Evolutionary conservation across 2,888 invertebrate species (phyloP).

Genomic region (Drosophila paracracens): DNA sequence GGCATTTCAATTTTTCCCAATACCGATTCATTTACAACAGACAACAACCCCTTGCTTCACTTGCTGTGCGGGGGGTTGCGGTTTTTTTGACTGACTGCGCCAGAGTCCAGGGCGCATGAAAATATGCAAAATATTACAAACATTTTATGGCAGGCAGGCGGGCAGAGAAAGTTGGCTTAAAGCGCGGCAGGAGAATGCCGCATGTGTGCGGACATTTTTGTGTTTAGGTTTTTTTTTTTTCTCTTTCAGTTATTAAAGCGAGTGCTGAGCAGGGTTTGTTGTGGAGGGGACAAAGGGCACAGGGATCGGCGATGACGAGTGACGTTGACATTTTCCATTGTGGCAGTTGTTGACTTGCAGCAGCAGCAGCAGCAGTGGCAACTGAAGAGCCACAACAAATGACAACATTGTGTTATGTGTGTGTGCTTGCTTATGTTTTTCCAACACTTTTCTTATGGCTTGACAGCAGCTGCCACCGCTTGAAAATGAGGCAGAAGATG

Average conservation of each 20-base stretch:
- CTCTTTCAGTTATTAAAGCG: conserved; percentile 29
- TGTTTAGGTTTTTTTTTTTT: conserved; percentile 27
- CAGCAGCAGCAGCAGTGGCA: conserved; percentile 21
- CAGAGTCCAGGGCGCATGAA: conserved; percentile 13
- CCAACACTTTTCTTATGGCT: conserved; percentile 41
- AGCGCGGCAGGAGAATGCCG: conserved; percentile 19
- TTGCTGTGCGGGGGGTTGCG: conserved; percentile 26
- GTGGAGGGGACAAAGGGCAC: background rate
- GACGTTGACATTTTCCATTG: conserved; percentile 52
- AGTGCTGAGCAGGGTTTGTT: background rate
- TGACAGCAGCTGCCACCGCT: conserved; percentile 44
- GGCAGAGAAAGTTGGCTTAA: conserved; percentile 22
- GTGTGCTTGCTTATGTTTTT: conserved; percentile 29
- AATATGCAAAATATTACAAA: conserved; percentile 65
- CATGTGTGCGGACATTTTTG: conserved; percentile 56
- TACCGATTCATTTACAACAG: conserved; percentile 19
- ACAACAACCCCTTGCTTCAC: background rate
- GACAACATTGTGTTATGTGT: conserved; percentile 22
- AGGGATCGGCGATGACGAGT: conserved; percentile 21
- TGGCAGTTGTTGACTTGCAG: conserved; percentile 51
- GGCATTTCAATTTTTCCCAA: conserved; percentile 41
- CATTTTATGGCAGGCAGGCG: conserved; percentile 18
- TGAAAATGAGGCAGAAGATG: conserved; percentile 5
- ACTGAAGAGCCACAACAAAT: conserved; percentile 33
- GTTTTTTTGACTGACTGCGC: conserved; percentile 37